These are phyloP conservation scores for Pogonomyrmex californicus DNA, from an alignment of 1,140 invertebrate species.

Conservation along the genomic window DNA sequence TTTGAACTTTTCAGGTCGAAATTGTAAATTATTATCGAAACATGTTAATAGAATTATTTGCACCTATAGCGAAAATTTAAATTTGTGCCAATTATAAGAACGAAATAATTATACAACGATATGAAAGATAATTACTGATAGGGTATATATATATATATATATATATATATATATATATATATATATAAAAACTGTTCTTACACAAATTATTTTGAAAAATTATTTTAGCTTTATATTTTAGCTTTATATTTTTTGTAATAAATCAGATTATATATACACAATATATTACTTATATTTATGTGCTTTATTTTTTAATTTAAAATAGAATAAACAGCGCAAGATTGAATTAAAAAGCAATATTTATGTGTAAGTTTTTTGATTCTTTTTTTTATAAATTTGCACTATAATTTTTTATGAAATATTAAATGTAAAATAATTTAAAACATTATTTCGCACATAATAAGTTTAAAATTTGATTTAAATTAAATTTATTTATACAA, in stretches of 20 bases:
- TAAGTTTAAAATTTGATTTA: background rate
- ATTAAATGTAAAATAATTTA: background rate
- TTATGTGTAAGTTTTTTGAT: background rate
- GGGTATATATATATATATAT: background rate
- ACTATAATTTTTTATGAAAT: background rate
- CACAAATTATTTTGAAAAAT: conserved; percentile 22
- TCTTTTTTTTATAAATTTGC: background rate
- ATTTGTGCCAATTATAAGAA: background rate
- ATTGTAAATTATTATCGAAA: conserved; percentile 20
- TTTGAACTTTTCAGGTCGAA: background rate
- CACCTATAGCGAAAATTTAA: conserved; percentile 3
- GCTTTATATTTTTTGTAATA: conserved; percentile 10
- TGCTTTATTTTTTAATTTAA: conserved; percentile 25
- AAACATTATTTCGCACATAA: background rate
- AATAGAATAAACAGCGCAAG: background rate
- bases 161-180: background rate
- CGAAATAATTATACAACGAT: conserved; percentile 8
- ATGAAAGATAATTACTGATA: conserved; percentile 23
- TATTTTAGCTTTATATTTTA: conserved; percentile 27
- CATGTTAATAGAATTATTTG: conserved; percentile 24
- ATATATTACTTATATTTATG: conserved; percentile 3
- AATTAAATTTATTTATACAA: background rate
- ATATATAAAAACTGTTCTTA: conserved; percentile 26
- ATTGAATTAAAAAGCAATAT: conserved; percentile 20
- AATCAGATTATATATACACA: conserved; percentile 16